Base-by-base conservation (phyloP, 2,888 invertebrate genomes). In the Ophioninae sp. region DNA sequence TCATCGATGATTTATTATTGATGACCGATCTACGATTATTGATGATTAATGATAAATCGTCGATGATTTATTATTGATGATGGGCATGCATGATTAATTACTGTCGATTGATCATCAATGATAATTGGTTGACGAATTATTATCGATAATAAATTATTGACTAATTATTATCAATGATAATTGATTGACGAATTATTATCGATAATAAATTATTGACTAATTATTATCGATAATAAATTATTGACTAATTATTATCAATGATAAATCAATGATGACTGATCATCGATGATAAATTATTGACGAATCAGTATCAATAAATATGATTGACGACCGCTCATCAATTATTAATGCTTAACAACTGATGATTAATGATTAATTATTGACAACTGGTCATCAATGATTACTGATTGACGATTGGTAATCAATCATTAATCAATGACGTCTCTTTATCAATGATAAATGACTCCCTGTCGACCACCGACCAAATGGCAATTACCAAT, bases 331-430 rank as follows among this genome's bases (percentile, higher is more conserved):
- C 13, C 41, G n/a, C 41, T 41, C 41, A 41, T 61, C 41, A 23
- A 61, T 63, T 5, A 22, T 41, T 5, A 63, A 30, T 30, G 30
- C 20, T 61, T 22, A 22, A 61, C 0, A 9, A 61, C 6, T 9
- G n/a, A 61, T 22, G 8, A n/a, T 22, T 5, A 63, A 71, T 71
- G 13, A 68, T 68, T 68, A 10, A 51, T 68, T 22, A 68, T 6
- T 68, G 9, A 22, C 13, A 17, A 13, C 13, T 68, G 39, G 41
- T 41, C 41, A 1, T 41, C 7, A 41, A 41, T 9, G 23, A 51
- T 68, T 68, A 13, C 23, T 68, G 13, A 68, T 44, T 44, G 7
- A 8, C 44, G 44, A 23, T 8, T 22, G 10, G 20, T 22, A 0
- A 51, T 51, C 51, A 10, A 51, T 51, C 5, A 51, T 51, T 6